Evolutionary conservation across 2,888 invertebrate species (phyloP).

Genomic region (Sminthurides aquaticus): DNA sequence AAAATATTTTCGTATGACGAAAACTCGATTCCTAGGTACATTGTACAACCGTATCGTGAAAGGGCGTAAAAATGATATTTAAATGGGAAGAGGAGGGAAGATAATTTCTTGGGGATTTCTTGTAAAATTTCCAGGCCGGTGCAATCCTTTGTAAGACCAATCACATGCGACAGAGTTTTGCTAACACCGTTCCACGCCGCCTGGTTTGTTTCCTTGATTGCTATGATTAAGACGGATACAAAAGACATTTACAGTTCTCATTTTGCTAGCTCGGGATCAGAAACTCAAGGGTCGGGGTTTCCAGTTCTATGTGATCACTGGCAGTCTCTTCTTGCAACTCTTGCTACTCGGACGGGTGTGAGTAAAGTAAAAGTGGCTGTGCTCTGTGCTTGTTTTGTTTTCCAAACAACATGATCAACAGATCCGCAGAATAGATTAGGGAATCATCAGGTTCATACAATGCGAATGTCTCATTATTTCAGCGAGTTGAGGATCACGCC

Average conservation of each 20-base stretch:
- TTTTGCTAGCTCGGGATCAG: too few species aligned
- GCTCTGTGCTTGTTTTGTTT: too few species aligned
- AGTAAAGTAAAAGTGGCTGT: too few species aligned
- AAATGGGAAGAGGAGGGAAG: too few species aligned
- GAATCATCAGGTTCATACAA: too few species aligned
- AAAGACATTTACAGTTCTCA: background rate
- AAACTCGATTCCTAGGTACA: conserved; percentile 25
- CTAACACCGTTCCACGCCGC: conserved; percentile 33
- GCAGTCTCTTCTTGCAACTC: conserved; percentile 12
- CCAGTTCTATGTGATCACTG: conserved; percentile 15
- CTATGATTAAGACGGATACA: conserved; percentile 10
- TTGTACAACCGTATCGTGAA: too few species aligned
- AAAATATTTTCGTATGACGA: conserved; percentile 37
- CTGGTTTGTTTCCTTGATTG: conserved; percentile 33
- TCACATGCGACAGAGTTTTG: conserved; percentile 23
- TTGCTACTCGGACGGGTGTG: conserved; percentile 11
- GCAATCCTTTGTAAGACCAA: conserved; percentile 25
- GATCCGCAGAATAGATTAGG: too few species aligned
- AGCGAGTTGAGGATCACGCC: conserved; percentile 33
- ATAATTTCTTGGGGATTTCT: too few species aligned
- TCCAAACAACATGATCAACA: too few species aligned
- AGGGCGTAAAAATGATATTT: background rate
- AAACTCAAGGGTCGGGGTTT: background rate
- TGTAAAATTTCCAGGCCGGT: conserved; percentile 32
- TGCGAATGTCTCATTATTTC: too few species aligned